Base-by-base conservation (phyloP, 1,140 invertebrate species). In the Drosophila ficusphila region DNA sequence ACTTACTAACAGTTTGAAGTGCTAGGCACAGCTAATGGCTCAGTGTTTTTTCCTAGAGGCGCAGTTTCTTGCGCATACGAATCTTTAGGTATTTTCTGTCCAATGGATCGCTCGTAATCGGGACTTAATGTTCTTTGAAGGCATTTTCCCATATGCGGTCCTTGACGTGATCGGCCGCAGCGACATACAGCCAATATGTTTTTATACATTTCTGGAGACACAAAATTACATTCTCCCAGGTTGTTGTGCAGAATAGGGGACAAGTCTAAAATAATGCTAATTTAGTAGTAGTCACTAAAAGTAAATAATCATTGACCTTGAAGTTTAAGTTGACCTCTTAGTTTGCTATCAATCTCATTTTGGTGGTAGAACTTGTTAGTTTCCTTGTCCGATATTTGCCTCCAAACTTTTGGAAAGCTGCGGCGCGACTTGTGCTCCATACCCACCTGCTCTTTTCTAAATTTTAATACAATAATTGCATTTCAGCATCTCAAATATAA, bases 291-390 rank as follows among this genome's bases (percentile, higher is more conserved):
- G 1, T 12, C 14, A 7, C 4, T 4, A 25, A 16, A 0, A 0
- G 0, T 6, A 12, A 16, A 7, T 0, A 0, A 2, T 21, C 7
- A 12, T 7, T 3, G 27, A 82, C 76, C 82, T 48, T 76, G 51
- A n/a, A 82, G 14, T 9, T 67, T 65, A 2, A 77, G 64, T 16
- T 75, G 68, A 11, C 67, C 41, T 29, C 14, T 41, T 0, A 91
- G n/a, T 27, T 76, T 47, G 0, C 72, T 49, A 23, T 88, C 75
- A 14, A 90, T 74, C 39, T 90, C 72, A 23, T 67, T 57, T 52
- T 78, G 90, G 62, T 91, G 76, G 57, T 91, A 91, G 23, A 90
- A 83, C 0, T 41, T 62, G 46, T 90, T 77, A n/a, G 47, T 69
- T 6, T 74, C 48, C 5, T 47, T 44, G 4, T 71, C 75, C 12